Evolutionary conservation across 2,797 vertebrate species (phyloP).

Genomic region (Simalia tracyae): DNA sequence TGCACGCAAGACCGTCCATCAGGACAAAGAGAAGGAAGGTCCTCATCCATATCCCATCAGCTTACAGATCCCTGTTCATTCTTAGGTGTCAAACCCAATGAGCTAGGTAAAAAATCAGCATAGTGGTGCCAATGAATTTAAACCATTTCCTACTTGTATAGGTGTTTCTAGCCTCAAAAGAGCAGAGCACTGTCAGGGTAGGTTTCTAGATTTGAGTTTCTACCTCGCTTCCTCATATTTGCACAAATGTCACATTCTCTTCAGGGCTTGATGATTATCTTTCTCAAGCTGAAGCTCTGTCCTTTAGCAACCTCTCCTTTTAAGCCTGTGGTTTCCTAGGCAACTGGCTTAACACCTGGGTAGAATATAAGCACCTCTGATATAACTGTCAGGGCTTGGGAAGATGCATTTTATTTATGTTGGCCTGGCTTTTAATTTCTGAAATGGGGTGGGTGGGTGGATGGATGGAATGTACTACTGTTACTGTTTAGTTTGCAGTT

Average conservation of each 20-base stretch:
- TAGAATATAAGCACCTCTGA: slow-evolving; percentile 41
- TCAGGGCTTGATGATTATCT: slow-evolving; percentile 37
- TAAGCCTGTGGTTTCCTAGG: slow-evolving; percentile 54
- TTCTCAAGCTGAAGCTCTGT: background rate
- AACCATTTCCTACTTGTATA: slow-evolving; percentile 14
- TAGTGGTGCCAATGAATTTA: slow-evolving; percentile 25
- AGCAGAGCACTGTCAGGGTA: slow-evolving; percentile 5
- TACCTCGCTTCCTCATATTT: slow-evolving; percentile 10
- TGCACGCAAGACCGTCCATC: background rate
- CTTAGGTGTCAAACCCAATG: background rate
- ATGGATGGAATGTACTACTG: background rate
- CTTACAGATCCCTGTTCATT: background rate
- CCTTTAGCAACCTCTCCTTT: slow-evolving; percentile 1
- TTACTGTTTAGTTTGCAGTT: background rate
- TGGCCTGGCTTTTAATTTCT: slow-evolving; percentile 25
- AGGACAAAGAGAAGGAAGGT: background rate
- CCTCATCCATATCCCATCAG: background rate
- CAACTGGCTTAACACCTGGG: slow-evolving; percentile 52
- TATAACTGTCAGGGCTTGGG: slow-evolving; percentile 1
- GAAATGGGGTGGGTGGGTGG: background rate
- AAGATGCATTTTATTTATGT: background rate
- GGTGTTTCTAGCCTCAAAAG: slow-evolving; percentile 2
- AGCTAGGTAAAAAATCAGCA: background rate
- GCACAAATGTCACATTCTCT: background rate
- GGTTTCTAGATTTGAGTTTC: slow-evolving; percentile 9